A percentile compares a stretch with the other conserved stretches of the same genome.
Conservation (phyloP, 2,797 vertebrate genomes). For the Chiloscyllium punctatum region DNA sequence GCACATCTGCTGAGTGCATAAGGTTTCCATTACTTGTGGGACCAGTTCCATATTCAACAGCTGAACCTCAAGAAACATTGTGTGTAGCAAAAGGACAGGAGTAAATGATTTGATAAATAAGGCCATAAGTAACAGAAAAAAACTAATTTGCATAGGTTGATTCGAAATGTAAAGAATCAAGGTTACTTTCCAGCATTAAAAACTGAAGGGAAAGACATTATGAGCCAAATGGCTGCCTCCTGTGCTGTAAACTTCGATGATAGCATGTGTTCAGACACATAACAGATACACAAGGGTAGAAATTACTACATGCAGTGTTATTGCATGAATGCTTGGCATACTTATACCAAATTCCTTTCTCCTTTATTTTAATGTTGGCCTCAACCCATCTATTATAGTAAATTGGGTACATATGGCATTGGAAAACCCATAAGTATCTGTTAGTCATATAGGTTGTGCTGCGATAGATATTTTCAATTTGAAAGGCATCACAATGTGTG, state of each 20-base stretch:
- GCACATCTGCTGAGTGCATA: conserved; percentile 24
- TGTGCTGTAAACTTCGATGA: neutral
- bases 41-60: conserved; percentile 14
- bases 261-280: neutral
- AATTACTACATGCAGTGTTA: conserved; percentile 9
- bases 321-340: neutral
- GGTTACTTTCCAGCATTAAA: neutral
- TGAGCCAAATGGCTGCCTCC: neutral
- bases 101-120: conserved; percentile 17
- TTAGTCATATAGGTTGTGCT: conserved; percentile 12
- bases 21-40: neutral
- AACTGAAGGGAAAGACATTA: neutral
- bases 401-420: neutral
- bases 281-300: neutral
- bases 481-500: neutral
- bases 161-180: neutral
- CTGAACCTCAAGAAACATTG: conserved; percentile 5
- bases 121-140: neutral
- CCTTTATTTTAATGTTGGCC: neutral
- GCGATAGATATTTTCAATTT: neutral
- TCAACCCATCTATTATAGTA: neutral
- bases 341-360: conserved; percentile 11
- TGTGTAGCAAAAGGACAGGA: neutral
- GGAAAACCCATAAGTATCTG: neutral
- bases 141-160: neutral